phyloP scores from a whole-genome alignment of 2,113 vertebrate species.

The Theristicus caerulescens region DNA sequence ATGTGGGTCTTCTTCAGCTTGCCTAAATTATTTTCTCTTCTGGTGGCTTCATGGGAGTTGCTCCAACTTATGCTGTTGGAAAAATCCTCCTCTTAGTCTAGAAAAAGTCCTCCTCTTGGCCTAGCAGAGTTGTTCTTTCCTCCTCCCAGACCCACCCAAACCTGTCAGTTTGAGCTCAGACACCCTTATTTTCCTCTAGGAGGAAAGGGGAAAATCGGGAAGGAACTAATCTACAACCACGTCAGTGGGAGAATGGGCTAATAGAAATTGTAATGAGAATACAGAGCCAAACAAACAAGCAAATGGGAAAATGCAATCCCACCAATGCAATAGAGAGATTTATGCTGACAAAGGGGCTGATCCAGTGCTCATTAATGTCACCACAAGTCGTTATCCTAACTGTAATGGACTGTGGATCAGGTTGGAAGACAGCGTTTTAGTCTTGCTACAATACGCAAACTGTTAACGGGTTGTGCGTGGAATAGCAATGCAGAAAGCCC shows the following conservation, averaged over 20 bases:
- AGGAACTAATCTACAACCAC: not conserved
- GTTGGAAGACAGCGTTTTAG: not conserved
- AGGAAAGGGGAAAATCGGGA: not conserved
- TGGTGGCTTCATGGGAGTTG: not conserved
- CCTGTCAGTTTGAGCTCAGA: not conserved
- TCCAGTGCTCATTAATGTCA: not conserved
- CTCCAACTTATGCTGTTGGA: not conserved
- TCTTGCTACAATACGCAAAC: not conserved
- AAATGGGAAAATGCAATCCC: not conserved
- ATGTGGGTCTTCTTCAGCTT: not conserved
- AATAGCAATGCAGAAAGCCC: not conserved
- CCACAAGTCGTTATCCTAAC: constrained; percentile 6
- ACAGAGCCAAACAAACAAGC: constrained; percentile 10
- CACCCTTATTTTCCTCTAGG: not conserved
- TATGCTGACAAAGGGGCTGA: constrained; percentile 3
- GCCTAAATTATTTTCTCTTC: not conserved
- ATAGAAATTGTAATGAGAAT: constrained; percentile 4
- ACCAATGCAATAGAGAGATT: not conserved
- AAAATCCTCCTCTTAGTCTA: not conserved
- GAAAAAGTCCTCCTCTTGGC: not conserved
- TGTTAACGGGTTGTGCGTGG: fast-evolving
- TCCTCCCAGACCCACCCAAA: not conserved
- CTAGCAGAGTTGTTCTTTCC: not conserved
- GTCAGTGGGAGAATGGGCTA: not conserved
- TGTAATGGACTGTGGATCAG: not conserved